Conservation (phyloP, 2,888 invertebrate genomes). For the Caenorhabditis angaria region DNA sequence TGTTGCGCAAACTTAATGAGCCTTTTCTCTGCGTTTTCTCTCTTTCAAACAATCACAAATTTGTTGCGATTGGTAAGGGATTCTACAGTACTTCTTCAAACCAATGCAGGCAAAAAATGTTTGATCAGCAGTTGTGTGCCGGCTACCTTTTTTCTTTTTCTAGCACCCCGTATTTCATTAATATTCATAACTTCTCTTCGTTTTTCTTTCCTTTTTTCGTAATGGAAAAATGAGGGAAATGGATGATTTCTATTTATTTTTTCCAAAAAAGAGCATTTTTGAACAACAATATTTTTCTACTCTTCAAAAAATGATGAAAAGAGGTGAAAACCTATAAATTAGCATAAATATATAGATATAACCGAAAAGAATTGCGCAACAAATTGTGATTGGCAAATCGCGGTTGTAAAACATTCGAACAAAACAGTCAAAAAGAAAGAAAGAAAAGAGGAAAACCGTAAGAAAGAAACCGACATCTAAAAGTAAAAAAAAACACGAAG, state of each 20-base stretch:
- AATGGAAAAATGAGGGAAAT: too few relatives aligned
- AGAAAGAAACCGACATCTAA: neutral
- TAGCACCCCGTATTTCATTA: neutral
- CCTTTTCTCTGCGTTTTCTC: neutral
- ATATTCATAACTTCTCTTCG: neutral
- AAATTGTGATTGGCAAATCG: constrained; percentile 6
- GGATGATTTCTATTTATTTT: too few relatives aligned
- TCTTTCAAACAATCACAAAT: neutral
- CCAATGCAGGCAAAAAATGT: neutral
- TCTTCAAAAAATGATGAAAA: too few relatives aligned
- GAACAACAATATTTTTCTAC: too few relatives aligned
- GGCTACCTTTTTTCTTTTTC: neutral
- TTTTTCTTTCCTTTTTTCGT: neutral
- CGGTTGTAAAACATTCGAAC: constrained; percentile 29
- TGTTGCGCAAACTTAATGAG: neutral
- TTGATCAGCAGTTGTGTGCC: neutral
- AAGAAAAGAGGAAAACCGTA: constrained; percentile 13
- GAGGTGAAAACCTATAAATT: neutral
- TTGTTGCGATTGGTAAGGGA: neutral
- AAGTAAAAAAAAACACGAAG: neutral
- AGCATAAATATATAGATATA: constrained; percentile 1
- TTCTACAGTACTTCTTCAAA: neutral
- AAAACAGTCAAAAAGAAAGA: constrained; percentile 20
- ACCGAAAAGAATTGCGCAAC: constrained; percentile 5
- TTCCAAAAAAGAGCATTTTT: too few relatives aligned